Conservation (phyloP, 2,113 vertebrate genomes). For the Cnemophilus loriae region DNA sequence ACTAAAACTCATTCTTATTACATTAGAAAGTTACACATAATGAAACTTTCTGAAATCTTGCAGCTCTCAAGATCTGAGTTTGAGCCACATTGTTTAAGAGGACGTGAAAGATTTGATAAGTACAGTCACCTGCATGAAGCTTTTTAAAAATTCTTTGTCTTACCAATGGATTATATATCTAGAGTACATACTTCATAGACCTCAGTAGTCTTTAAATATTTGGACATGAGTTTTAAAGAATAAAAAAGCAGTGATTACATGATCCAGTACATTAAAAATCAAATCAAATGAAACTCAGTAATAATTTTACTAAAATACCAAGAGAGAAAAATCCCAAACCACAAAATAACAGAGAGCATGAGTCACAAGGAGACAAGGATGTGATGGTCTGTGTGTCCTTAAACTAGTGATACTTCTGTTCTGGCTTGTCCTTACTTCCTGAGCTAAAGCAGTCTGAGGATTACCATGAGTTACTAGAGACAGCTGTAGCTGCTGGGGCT, state of each 20-base stretch:
- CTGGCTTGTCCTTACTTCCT: neutral
- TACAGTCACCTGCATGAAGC: neutral
- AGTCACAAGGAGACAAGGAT: neutral
- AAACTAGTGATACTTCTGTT: neutral
- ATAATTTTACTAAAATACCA: neutral
- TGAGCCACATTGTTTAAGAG: neutral
- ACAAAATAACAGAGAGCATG: neutral
- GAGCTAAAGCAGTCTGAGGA: neutral
- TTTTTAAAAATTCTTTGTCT: neutral
- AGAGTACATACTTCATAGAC: neutral
- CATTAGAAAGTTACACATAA: neutral
- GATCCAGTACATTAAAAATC: neutral
- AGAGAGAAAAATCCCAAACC: neutral
- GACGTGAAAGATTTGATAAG: neutral
- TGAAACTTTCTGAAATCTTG: neutral
- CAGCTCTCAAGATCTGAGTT: neutral
- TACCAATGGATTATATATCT: neutral
- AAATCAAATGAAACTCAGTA: neutral
- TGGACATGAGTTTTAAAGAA: neutral
- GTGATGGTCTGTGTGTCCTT: accelerated
- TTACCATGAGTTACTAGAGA: neutral
- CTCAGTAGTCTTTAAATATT: neutral
- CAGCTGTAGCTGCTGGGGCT: neutral
- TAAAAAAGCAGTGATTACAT: neutral
- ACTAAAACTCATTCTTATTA: neutral